Evolutionary conservation across 2,113 vertebrate species (phyloP).

Genomic region (Chaenocephalus aceratus): DNA sequence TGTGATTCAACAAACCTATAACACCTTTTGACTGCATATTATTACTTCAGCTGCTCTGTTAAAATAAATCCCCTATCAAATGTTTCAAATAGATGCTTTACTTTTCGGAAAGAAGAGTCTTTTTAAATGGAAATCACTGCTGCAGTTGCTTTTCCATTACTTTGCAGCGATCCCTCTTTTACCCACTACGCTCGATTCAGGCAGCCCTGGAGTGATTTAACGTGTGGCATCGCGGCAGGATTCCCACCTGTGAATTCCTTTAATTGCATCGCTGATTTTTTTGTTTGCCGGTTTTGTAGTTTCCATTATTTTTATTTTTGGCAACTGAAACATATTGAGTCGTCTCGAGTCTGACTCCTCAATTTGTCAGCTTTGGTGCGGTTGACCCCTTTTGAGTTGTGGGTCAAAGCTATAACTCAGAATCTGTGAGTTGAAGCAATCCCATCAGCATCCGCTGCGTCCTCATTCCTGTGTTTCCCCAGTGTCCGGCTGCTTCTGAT

Average conservation of each 20-base stretch:
- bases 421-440: slow-evolving; percentile 65
- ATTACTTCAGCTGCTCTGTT: slow-evolving; percentile 53
- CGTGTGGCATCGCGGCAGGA: slow-evolving; percentile 10
- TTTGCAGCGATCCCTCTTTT: slow-evolving; percentile 32
- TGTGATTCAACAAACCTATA: slow-evolving; percentile 60
- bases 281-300: slow-evolving; percentile 16
- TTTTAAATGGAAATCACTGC: slow-evolving; percentile 69
- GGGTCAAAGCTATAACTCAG: slow-evolving; percentile 79
- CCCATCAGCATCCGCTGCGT: slow-evolving; percentile 71
- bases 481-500: slow-evolving; percentile 66
- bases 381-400: slow-evolving; percentile 73
- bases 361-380: slow-evolving; percentile 72
- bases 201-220: slow-evolving; percentile 22
- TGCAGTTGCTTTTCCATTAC: slow-evolving; percentile 49
- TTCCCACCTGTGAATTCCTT: slow-evolving; percentile 33
- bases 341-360: slow-evolving; percentile 57
- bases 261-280: slow-evolving; percentile 53
- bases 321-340: slow-evolving; percentile 45
- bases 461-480: slow-evolving; percentile 76
- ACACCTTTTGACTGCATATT: slow-evolving; percentile 59
- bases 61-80: slow-evolving; percentile 39
- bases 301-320: background rate
- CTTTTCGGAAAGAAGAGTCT: slow-evolving; percentile 30
- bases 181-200: slow-evolving; percentile 47
- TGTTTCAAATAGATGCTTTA: slow-evolving; percentile 47